phyloP scores from a whole-genome alignment of 2,113 vertebrate genomes.

The Gavialis gangeticus region DNA sequence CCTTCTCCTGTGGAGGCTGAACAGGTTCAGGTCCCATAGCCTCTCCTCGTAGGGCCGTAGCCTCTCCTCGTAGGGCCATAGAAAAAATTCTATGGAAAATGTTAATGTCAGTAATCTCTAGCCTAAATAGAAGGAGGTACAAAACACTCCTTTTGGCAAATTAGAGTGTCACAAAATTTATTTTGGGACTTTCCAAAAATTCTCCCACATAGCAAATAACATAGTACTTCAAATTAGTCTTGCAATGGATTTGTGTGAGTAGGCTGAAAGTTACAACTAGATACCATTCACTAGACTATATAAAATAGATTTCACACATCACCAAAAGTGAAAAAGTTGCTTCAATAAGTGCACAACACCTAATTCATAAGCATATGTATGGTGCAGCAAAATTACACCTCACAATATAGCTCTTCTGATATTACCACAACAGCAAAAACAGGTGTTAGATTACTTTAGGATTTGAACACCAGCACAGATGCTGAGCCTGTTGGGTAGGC shows the following conservation, averaged over 20 bases:
- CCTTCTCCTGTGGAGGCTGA: too few relatives aligned
- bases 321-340: slow-evolving; percentile 2
- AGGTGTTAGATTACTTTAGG: slow-evolving; percentile 54
- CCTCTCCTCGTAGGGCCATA: neutral
- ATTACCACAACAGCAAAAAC: slow-evolving; percentile 47
- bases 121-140: slow-evolving; percentile 5
- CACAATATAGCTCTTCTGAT: slow-evolving; percentile 50
- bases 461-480: neutral
- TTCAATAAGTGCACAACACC: slow-evolving; percentile 64
- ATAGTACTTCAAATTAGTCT: neutral
- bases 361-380: slow-evolving; percentile 43
- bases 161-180: neutral
- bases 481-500: neutral
- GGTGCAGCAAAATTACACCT: slow-evolving; percentile 37
- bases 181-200: slow-evolving; percentile 3
- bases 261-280: neutral
- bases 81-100: neutral
- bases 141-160: neutral
- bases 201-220: neutral
- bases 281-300: neutral
- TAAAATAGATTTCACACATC: slow-evolving; percentile 23
- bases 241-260: neutral
- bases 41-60: neutral
- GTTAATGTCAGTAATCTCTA: neutral
- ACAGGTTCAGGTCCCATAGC: too few relatives aligned